Base-by-base conservation (phyloP, 2,888 invertebrate genomes). In the Catocala sponsa region DNA sequence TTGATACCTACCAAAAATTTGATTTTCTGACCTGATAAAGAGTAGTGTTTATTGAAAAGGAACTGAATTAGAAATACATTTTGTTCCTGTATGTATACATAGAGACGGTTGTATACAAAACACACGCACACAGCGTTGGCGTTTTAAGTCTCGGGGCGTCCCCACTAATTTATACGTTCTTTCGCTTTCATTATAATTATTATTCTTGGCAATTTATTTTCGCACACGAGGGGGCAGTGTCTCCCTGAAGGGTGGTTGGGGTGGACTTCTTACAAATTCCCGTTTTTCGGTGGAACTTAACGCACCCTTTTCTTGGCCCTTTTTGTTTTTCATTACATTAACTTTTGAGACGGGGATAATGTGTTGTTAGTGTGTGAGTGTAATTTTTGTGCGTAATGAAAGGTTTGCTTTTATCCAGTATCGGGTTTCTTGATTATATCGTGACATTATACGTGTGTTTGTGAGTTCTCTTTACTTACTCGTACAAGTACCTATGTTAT, bases 261-360 rank as follows among this genome's bases (percentile, higher is more conserved):
- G 90, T 89, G 82, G 86, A 88, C 91, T 92, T 94, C 94, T 94
- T 94, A 94, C 92, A 91, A 94, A 94, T 93, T 94, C 93, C 90
- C 94, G 94, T 94, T 94, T 94, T 94, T 94, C 92, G 94, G 91
- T 87, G 89, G 93, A 92, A 93, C 94, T 91, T 94, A 91, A 89
- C 92, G 93, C 93, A 94, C 94, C 94, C 94, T 94, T 92, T 94
- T 92, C 94, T 94, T 94, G 93, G 93, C 91, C 92, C 94, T 94
- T 94, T 94, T 94, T 94, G 94, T 94, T 94, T 94, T 94, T 94
- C 94, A 94, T 94, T 94, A 93, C 94, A 94, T 94, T 94, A 94
- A 94, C 93, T 94, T 94, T 91, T 93, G 92, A 94, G 91, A 85
- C 87, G 85, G 86, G 89, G 87, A 88, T 92, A 91, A 93, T 92